phyloP scores from a whole-genome alignment of 2,797 vertebrate species.

The Brachyrhaphis roseni region DNA sequence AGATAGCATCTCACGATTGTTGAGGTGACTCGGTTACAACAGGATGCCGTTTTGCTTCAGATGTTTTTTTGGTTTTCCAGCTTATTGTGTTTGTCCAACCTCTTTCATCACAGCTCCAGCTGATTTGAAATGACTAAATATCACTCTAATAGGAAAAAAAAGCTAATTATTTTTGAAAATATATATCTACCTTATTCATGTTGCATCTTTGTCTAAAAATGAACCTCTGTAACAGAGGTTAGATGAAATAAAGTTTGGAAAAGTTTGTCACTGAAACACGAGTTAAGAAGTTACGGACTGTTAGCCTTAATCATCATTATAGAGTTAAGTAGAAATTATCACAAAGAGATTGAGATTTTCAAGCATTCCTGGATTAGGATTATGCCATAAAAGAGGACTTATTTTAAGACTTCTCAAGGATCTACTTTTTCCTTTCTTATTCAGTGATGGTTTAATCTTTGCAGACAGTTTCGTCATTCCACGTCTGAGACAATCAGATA shows the following conservation, averaged over 20 bases:
- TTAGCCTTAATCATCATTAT: no score
- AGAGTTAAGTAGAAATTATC: no score
- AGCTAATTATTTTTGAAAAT: neutral
- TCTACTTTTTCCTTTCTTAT: conserved; percentile 19
- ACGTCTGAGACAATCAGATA: neutral
- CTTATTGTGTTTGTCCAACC: neutral
- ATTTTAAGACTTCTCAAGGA: neutral
- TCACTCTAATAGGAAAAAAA: neutral
- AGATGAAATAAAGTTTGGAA: no score
- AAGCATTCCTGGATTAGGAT: neutral
- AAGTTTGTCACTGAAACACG: neutral
- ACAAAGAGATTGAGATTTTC: neutral
- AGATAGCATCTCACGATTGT: neutral
- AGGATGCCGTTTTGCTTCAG: neutral
- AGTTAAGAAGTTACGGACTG: neutral
- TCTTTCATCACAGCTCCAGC: neutral
- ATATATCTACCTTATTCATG: neutral
- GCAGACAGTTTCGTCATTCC: conserved; percentile 5
- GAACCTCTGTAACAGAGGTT: neutral
- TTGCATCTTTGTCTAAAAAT: neutral
- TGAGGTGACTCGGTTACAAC: neutral
- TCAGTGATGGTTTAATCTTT: conserved; percentile 21
- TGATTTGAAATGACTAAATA: neutral
- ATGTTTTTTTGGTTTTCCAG: neutral
- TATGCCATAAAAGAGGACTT: neutral